Evolutionary conservation across 2,113 vertebrate genomes (phyloP), one percentile per base, ranked within the genome.

Genomic region (Panthera uncia): DNA sequence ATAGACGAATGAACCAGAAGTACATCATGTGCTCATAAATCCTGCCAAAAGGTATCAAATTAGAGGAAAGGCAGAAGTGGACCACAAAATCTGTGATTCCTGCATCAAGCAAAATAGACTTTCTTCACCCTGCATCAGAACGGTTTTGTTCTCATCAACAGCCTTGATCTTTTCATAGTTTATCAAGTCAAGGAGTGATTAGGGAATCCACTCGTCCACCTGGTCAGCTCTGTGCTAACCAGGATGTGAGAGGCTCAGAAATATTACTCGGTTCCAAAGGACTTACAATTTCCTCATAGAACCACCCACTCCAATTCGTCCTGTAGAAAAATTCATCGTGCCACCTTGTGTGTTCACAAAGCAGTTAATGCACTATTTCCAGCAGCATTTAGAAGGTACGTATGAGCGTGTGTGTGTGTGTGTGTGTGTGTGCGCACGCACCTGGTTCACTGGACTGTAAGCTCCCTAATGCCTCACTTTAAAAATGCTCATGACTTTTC

Each of bases 341-440:
- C 29, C 7, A 11, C 2, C 21, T 41, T 4, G 12, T 0, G 1
- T 23, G 0, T 3, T 66, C 8, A 10, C 36, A 48, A 76, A 14
- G 7, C 25, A 38, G 2, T 3, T 36, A 76, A 36, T 14, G 33
- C 18, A 8, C 4, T 8, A 29, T 8, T 31, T 36, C 14, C 3
- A 3, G 3, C 16, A 12, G 18, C 3, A 36, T 5, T 0, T 25
- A 71, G 19, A n/a, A 21, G 1, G 27, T 14, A 3, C 8, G 16
- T n/a, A 33, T n/a, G 16, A 5, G 63, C 12, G 63, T 65, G 66
- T n/a, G 33, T 69, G 66, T n/a, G 66, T n/a, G 61, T 27, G 3
- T 74, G 27, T 27, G 41, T 65, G 31, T 16, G 33, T 5, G 18
- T 0, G 11, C 14, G 16, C 3, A 0, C 6, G 2, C 16, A 3